Evolutionary conservation across 2,888 invertebrate species (phyloP).

Genomic region (Drosophila neotestacea): DNA sequence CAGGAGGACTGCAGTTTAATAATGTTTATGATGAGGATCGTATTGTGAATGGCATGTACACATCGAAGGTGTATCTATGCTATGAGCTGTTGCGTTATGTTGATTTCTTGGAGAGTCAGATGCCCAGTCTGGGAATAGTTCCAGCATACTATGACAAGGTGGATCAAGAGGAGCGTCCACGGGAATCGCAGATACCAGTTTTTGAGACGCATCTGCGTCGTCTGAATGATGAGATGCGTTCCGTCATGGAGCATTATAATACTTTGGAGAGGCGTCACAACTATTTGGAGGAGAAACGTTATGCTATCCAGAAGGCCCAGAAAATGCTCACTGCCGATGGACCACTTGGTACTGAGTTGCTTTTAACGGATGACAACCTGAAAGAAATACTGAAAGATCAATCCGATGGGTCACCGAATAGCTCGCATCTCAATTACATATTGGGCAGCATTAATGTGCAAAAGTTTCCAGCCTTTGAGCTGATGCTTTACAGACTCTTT

Average conservation of each 20-base stretch:
- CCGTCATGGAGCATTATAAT: constrained; percentile 58
- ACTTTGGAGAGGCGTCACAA: constrained; percentile 45
- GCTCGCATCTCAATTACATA: constrained; percentile 90
- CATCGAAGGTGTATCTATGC: constrained; percentile 63
- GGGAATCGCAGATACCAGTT: constrained; percentile 51
- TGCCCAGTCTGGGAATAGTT: constrained; percentile 51
- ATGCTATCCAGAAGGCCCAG: constrained; percentile 65
- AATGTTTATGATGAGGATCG: constrained; percentile 65
- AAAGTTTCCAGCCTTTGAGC: constrained; percentile 95
- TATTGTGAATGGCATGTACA: constrained; percentile 62
- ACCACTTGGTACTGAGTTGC: constrained; percentile 44
- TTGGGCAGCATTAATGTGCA: constrained; percentile 97
- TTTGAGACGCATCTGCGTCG: constrained; percentile 57
- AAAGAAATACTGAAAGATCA: constrained; percentile 69
- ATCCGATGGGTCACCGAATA: constrained; percentile 15
- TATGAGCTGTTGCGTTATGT: constrained; percentile 68
- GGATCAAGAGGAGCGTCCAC: constrained; percentile 64
- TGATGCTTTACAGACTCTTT: constrained; percentile 98
- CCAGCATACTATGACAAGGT: constrained; percentile 61
- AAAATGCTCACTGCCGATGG: constrained; percentile 60
- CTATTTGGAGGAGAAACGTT: constrained; percentile 61
- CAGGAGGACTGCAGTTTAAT: constrained; percentile 80
- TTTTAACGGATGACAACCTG: constrained; percentile 70
- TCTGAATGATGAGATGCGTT: constrained; percentile 53
- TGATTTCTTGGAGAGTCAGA: constrained; percentile 55